Evolutionary conservation across 30 jellyfish, hydroid and myxozoan genomes (phyloP).

Genomic region (Calvadosia cruxmelitensis): DNA sequence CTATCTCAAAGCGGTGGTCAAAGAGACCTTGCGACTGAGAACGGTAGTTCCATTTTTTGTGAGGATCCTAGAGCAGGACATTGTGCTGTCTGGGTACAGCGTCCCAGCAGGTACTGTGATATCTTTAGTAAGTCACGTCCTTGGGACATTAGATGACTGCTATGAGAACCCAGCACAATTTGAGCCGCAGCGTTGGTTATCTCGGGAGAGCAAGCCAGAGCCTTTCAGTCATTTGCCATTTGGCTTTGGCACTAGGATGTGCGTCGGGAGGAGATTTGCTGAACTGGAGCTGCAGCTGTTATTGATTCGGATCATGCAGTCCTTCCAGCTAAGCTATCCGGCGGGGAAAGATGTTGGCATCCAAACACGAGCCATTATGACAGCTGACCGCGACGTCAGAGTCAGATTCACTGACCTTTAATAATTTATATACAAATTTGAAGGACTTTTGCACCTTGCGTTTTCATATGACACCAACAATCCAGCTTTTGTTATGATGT

Average conservation of each 20-base stretch:
- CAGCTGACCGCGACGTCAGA: neutral
- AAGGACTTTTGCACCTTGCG: too few relatives aligned
- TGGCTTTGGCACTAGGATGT: conserved; percentile 3
- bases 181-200: neutral
- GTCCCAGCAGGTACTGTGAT: neutral
- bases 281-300: neutral
- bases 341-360: neutral
- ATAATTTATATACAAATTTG: too few relatives aligned
- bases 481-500: too few relatives aligned
- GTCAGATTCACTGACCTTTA: neutral
- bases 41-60: neutral
- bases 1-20: neutral
- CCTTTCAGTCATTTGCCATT: neutral
- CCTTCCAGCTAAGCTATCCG: neutral
- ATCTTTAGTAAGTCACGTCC: neutral
- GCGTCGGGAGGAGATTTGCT: neutral
- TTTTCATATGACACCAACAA: too few relatives aligned
- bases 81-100: neutral
- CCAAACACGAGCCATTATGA: neutral
- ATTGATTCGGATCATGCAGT: neutral
- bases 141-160: neutral
- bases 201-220: neutral
- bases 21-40: neutral
- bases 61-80: neutral
- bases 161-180: neutral